Percentiles rank a stretch among this genome's conserved stretches.
phyloP scores from a whole-genome alignment of 2,113 vertebrate species.

The Chamaea fasciata region DNA sequence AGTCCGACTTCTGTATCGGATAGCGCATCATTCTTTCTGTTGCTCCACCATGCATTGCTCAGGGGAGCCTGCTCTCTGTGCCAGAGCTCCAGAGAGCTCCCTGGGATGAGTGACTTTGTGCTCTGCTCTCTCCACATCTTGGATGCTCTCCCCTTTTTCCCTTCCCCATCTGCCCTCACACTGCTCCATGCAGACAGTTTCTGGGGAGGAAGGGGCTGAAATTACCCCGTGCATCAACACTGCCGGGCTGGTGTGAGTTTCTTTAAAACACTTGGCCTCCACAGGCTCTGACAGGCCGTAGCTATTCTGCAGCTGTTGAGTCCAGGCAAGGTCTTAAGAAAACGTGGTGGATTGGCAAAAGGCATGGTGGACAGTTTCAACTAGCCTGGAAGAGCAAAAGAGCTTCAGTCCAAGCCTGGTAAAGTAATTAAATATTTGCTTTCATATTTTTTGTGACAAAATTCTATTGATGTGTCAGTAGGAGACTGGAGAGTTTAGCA shows the following conservation, averaged over 20 bases:
- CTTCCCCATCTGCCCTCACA: rapidly evolving
- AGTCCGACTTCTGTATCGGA: neutral
- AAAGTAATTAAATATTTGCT: neutral
- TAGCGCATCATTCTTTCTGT: neutral
- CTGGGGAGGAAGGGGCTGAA: neutral
- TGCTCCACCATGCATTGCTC: neutral
- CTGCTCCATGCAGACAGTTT: neutral
- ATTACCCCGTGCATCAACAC: neutral
- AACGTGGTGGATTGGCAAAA: neutral
- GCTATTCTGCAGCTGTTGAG: neutral
- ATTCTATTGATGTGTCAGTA: neutral
- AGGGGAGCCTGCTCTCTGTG: neutral
- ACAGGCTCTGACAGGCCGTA: neutral
- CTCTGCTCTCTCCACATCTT: neutral
- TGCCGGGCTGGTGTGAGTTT: neutral
- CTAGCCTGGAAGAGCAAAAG: neutral
- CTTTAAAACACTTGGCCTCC: neutral
- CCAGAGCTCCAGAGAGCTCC: neutral
- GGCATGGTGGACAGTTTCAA: neutral
- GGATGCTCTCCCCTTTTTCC: rapidly evolving
- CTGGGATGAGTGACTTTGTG: neutral
- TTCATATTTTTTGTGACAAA: neutral
- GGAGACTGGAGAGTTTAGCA: neutral
- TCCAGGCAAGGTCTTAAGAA: neutral
- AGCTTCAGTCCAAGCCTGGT: neutral